Conservation (phyloP, 2,888 invertebrate genomes). For the Hypsopygia costalis region DNA sequence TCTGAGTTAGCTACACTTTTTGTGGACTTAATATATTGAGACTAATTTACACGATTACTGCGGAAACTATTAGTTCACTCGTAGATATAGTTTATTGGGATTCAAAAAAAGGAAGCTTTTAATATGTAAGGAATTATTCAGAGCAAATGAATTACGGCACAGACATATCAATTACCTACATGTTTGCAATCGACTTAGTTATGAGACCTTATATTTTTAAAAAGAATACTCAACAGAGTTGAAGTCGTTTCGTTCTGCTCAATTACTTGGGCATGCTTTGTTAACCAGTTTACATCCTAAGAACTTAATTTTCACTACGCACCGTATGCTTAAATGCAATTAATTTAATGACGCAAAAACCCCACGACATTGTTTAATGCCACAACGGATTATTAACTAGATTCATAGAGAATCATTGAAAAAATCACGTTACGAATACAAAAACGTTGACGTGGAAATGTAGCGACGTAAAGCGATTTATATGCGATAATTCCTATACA, state of each 20-base stretch:
- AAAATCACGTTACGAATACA: constrained; percentile 28
- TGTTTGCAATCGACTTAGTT: too few species aligned
- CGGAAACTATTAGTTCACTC: too few species aligned
- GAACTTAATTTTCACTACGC: constrained; percentile 21
- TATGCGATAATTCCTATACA: constrained; percentile 70
- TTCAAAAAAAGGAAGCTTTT: too few species aligned
- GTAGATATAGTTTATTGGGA: too few species aligned
- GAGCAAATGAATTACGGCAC: too few species aligned
- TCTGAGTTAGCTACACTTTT: too few species aligned
- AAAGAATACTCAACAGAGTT: neutral
- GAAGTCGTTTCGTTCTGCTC: constrained; percentile 22
- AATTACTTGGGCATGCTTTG: constrained; percentile 34
- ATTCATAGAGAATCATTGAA: constrained; percentile 23
- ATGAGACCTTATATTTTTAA: neutral
- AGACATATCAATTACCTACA: too few species aligned
- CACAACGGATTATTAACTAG: constrained; percentile 28
- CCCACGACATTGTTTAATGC: constrained; percentile 19
- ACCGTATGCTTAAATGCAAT: constrained; percentile 16
- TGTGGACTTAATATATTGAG: too few species aligned
- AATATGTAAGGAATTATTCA: too few species aligned
- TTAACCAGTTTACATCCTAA: constrained; percentile 28
- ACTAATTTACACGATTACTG: too few species aligned
- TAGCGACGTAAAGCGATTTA: constrained; percentile 56
- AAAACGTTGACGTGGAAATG: constrained; percentile 45
- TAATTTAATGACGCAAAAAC: constrained; percentile 19